Evolutionary conservation across 2,797 vertebrate species (phyloP), one percentile per base, ranked within the genome.

Genomic region (Loriculus beryllinus): DNA sequence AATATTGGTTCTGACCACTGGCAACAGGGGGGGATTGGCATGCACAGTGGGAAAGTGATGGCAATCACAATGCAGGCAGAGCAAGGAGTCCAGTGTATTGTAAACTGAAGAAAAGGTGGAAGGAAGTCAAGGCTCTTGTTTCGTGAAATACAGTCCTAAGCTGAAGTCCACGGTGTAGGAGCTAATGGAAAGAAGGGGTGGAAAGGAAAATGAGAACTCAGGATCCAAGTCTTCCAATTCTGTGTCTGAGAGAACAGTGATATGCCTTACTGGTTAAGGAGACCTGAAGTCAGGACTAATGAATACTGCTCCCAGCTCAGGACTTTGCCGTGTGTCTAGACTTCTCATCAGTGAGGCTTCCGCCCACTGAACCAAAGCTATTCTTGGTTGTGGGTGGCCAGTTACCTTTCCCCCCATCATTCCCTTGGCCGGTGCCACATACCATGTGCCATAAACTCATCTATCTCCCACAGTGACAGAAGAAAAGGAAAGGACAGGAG

Each of bases 401-500:
- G 45, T 37, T 40, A 68, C 12, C 22, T 6, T 54, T 35, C 7
- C 37, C 8, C 29, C 14, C 69, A 71, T n/a, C 67, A 39, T 72
- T 86, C 51, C 35, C 84, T 79, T 54, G 13, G 1, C 39, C 56
- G 84, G 31, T 43, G 64, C 59, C 79, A 31, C 45, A 76, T 25
- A 76, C 72, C 82, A 86, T 26, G 0, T 79, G 78, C 76, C 87
- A 69, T 86, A 91, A 92, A 68, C 69, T 92, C 84, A 78, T 87
- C 29, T 80, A 37, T 71, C 52, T 90, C n/a, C 76, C 3, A 2
- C 70, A 78, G 70, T 45, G 79, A 89, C 1, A 3, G 84, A 91
- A 91, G 90, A 71, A 92, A 88, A 87, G 67, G 75, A 92, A 84
- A 95, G 86, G 84, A 95, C 88, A 93, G 65, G 65, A 69, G 89